A percentile compares a stretch with the other conserved stretches of the same genome.
Evolutionary conservation across 2,888 invertebrate genomes (phyloP).

Genomic region (Meloe dianella): DNA sequence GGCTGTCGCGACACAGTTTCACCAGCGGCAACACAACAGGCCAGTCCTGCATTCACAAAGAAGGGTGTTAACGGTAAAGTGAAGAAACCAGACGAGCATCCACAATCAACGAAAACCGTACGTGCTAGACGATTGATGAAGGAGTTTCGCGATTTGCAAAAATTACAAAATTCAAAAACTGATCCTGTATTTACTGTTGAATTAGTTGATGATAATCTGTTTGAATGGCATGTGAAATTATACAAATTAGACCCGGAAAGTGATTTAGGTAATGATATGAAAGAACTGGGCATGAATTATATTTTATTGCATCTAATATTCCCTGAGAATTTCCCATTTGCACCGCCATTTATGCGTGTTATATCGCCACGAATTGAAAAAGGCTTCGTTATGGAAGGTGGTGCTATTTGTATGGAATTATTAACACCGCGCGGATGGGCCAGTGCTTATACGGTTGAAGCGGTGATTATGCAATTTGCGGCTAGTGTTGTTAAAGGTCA

Average conservation of each 20-base stretch:
- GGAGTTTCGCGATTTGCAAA: slow-evolving; percentile 81
- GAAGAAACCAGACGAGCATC: slow-evolving; percentile 51
- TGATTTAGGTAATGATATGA: slow-evolving; percentile 81
- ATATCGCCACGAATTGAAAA: slow-evolving; percentile 69
- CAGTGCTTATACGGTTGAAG: slow-evolving; percentile 85
- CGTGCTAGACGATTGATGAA: slow-evolving; percentile 85
- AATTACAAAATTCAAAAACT: slow-evolving; percentile 70
- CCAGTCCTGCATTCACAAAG: slow-evolving; percentile 53
- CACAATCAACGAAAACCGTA: slow-evolving; percentile 67
- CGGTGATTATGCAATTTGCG: slow-evolving; percentile 87
- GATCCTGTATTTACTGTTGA: slow-evolving; percentile 83
- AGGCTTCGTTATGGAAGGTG: slow-evolving; percentile 90
- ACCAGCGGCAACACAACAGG: slow-evolving; percentile 52
- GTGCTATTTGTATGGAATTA: slow-evolving; percentile 89
- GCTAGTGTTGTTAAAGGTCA: slow-evolving; percentile 89
- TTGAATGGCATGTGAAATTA: slow-evolving; percentile 86
- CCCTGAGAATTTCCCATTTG: slow-evolving; percentile 89
- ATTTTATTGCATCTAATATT: slow-evolving; percentile 82
- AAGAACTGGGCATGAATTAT: slow-evolving; percentile 74
- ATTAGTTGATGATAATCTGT: slow-evolving; percentile 83
- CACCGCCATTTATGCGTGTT: slow-evolving; percentile 80
- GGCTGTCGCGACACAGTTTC: slow-evolving; percentile 56
- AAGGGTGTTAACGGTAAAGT: slow-evolving; percentile 22
- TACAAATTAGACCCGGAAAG: slow-evolving; percentile 84
- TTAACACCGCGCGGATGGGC: slow-evolving; percentile 88